Evolutionary conservation across 2,113 vertebrate genomes (phyloP), one percentile per base, ranked within the genome.

Genomic region (Ptilorrhoa leucosticta): DNA sequence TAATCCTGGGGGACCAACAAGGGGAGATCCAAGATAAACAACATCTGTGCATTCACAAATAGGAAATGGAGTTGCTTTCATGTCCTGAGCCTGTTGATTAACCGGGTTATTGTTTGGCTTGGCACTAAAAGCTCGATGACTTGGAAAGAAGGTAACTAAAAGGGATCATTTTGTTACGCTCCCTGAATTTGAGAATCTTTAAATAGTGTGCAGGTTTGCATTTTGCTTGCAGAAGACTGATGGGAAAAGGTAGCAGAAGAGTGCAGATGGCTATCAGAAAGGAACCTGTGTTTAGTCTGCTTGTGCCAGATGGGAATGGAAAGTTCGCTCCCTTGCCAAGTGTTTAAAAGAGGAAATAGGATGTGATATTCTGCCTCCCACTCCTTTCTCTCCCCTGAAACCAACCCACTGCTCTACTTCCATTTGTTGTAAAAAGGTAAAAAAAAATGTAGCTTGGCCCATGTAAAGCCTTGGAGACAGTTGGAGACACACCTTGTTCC

Each of bases 41-140:
- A 96, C 97, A 97, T 97, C 97, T 97, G 96, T 93, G 96, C 93
- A 94, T 95, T 97, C 96, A 92, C 97, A 98, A 97, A 97, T 97
- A 97, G 97, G 97, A 97, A 96, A 90, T 91, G 31, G 93, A 96
- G 89, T 51, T 70, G 65, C 89, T 97, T 97, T 98, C 96, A 88
- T 93, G 90, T 96, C 79, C 94, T 35, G 44, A 96, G 93, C 86
- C 83, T 87, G 90, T 96, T 93, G 93, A 93, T 95, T 92, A 94
- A 71, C 93, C 10, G 2, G 83, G 75, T 82, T 96, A 81, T 89
- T 90, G 78, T 89, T 78, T 91, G 85, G 54, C 89, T 97, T 94
- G 92, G 81, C 82, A 1, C 47, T 86, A 13, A 1, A 83, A 17
- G 35, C 10, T 17, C 1, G 0, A 45, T 42, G 44, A 28, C 81